These are phyloP conservation scores for Dinomys branickii DNA, from an alignment of 2,113 vertebrate species.

Conservation along the genomic window DNA sequence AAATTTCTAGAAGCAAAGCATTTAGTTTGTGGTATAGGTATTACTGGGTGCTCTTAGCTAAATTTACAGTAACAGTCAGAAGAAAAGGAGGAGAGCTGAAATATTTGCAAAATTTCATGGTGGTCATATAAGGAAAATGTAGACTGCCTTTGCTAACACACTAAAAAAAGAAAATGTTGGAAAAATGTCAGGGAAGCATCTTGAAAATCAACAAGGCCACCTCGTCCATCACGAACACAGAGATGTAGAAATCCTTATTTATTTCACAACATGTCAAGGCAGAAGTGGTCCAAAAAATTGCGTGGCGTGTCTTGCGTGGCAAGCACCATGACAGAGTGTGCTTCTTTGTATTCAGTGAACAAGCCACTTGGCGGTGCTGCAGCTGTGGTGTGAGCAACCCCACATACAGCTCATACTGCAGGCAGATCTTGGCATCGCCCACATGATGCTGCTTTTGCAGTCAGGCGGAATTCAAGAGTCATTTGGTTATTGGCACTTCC, in stretches of 20 bases:
- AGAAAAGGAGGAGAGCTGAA: neutral
- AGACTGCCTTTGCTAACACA: fast-evolving
- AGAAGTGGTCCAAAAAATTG: neutral
- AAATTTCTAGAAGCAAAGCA: neutral
- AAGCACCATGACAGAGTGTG: no score
- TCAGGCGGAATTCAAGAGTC: neutral
- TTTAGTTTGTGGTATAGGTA: neutral
- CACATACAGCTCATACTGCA: neutral
- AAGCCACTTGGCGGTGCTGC: neutral
- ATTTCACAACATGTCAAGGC: neutral
- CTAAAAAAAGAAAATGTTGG: no score
- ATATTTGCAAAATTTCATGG: neutral
- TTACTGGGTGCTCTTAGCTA: neutral
- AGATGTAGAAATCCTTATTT: neutral
- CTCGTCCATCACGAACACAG: neutral
- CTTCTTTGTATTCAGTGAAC: neutral
- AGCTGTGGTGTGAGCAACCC: neutral
- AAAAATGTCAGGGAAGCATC: no score
- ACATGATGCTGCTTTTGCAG: neutral
- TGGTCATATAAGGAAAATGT: neutral
- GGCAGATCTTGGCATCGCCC: neutral
- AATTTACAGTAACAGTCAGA: neutral
- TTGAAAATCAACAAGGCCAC: neutral
- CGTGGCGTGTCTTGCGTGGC: no score
- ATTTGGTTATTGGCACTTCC: neutral